Base-by-base conservation (phyloP, 2,888 invertebrate genomes). In the Amaurobius ferox region DNA sequence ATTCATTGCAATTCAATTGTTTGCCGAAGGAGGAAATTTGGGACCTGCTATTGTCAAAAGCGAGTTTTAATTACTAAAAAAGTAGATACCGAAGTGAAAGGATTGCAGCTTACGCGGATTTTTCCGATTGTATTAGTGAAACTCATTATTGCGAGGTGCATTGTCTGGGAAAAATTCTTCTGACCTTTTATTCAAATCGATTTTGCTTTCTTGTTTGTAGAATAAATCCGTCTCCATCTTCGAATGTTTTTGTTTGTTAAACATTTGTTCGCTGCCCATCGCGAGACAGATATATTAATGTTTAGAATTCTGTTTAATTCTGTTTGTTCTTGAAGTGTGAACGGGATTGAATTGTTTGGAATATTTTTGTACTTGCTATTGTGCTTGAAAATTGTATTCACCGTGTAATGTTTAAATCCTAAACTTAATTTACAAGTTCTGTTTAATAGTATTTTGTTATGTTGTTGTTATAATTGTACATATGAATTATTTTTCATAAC, bases 41-140 rank as follows among this genome's bases (percentile, higher is more conserved):
- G 55, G 55, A 55, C 55, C 23, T 16, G 23, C 55, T 55, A 55
- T 55, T 55, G 55, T 55, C 55, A 55, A 55, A 55, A 55, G 55
- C 55, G 55, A 55, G 55, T 55, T 55, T 55, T 55, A 55, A 55
- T 55, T 55, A 55, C 55, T 55, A 23, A 55, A 55, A 55, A 55
- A 55, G 55, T 55, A 55, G 55, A 55, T 55, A 23, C 55, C 55
- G 23, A 23, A 55, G 55, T 55, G 55, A 55, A 55, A 55, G 55
- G 55, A 55, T 55, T 55, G 55, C 55, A 55, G 55, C n/a, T 55
- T 55, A 55, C 55, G 19, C 55, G 55, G 19, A 55, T 55, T 55
- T 55, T 55, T 55, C 55, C 55, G 55, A 55, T 55, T 55, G 55
- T 55, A 55, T 55, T 55, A 23, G 23, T 6, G 55, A 55, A 55